Evolutionary conservation across 37 sponge, comb jelly and placozoan species (phyloP), one percentile per base, ranked within the genome.

Genomic region (Bolinopsis microptera): DNA sequence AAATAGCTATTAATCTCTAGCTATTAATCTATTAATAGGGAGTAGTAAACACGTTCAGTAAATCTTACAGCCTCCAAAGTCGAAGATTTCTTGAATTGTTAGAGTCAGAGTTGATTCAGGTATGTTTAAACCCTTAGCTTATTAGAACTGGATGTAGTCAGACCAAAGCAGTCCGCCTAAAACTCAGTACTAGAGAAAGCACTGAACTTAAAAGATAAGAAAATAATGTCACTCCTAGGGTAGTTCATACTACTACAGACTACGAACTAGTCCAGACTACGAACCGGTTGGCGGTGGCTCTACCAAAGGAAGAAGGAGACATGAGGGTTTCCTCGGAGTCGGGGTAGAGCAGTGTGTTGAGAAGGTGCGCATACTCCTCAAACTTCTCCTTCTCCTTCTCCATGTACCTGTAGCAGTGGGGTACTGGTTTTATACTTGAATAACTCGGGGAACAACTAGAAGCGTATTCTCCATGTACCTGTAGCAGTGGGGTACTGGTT

Each of bases 341-440:
- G 8, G 90, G 90, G 48, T 86, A 86, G 30, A 86, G 90, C 30
- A 86, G 32, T 0, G 41, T 18, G 61, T 39, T 86, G n/a, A 86
- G 61, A 3, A 86, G 90, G 35, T 86, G 90, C 16, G 90, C 90
- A 48, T 86, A 86, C 90, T 86, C 90, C 90, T 86, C 90, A 39
- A 86, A 86, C 90, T 86, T 86, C 90, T 86, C 90, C 35, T 86
- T 86, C 61, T 86, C 90, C 61, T 41, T 86, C 90, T 86, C 90
- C 61, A 86, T 9, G 61, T 86, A 86, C n/a, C 90, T 86, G 75
- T 21, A 28, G 75, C 22, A 8, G 13, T 5, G 75, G 75, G 75
- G 75, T 13, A 21, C 18, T 13, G 68, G 68, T 13, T 13, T 13
- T 67, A 21, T 22, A 67, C 68, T 22, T 67, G 13, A 67, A 21